Evolutionary conservation across 2,888 invertebrate species (phyloP).

Genomic region (Mimumesa dahlbomi): DNA sequence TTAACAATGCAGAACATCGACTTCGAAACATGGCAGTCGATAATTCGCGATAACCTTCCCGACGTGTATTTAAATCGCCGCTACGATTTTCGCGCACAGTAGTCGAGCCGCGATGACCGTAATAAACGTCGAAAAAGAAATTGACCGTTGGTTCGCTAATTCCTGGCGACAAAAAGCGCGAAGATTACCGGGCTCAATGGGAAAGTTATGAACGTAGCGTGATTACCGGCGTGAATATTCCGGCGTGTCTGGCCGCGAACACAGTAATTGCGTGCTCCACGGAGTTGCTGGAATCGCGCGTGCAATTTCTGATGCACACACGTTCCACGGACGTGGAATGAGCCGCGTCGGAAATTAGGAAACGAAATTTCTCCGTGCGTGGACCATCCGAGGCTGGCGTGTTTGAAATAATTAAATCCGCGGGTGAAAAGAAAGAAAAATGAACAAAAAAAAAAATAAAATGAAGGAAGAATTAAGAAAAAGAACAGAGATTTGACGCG

Average conservation of each 20-base stretch:
- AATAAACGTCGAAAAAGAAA: not conserved
- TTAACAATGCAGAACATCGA: conserved; percentile 33
- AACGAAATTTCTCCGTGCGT: conserved; percentile 40
- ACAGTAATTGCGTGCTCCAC: conserved; percentile 67
- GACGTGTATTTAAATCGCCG: not conserved
- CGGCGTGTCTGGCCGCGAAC: conserved; percentile 64
- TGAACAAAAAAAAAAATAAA: too few species aligned
- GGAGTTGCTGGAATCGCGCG: conserved; percentile 12
- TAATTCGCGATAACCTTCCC: conserved; percentile 22
- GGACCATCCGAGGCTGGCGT: conserved; percentile 18
- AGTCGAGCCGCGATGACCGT: not conserved
- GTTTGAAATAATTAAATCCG: conserved; percentile 46
- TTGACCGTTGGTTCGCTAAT: conserved; percentile 1
- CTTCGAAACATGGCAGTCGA: conserved; percentile 14
- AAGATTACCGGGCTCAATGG: conserved; percentile 2
- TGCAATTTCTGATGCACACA: conserved; percentile 33
- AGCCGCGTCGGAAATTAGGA: conserved; percentile 38
- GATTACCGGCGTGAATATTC: conserved; percentile 43
- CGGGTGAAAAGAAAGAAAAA: conserved; percentile 7
- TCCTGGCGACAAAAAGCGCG: conserved; percentile 3
- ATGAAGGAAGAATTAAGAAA: too few species aligned
- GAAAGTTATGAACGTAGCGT: conserved; percentile 15
- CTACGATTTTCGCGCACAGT: not conserved
- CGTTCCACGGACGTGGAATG: conserved; percentile 13
- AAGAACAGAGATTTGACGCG: too few species aligned